Conservation (phyloP, 2,113 vertebrate genomes). For the Myiagra hebetior region DNA sequence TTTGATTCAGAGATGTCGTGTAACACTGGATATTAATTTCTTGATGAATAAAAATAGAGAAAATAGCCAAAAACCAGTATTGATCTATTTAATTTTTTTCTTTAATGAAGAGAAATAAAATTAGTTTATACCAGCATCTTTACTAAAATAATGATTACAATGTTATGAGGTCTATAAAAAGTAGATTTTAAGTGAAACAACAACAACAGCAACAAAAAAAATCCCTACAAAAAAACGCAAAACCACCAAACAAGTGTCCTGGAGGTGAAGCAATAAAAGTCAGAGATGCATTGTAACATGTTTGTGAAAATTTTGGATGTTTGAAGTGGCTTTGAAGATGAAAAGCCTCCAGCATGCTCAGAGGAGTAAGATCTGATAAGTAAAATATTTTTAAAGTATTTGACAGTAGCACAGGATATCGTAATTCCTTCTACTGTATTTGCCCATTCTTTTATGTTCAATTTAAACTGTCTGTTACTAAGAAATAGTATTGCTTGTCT, state of each 20-base stretch:
- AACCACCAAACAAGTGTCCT: background rate
- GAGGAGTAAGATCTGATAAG: background rate
- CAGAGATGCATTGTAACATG: background rate
- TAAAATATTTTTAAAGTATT: background rate
- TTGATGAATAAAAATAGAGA: background rate
- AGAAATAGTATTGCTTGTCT: background rate
- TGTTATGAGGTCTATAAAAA: background rate
- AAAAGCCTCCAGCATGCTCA: background rate
- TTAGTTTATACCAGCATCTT: background rate
- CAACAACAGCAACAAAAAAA: background rate
- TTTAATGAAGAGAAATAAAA: background rate
- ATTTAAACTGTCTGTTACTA: background rate
- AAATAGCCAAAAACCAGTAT: background rate
- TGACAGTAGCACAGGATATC: background rate
- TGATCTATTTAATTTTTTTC: background rate
- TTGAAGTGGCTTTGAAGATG: background rate
- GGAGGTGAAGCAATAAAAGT: background rate
- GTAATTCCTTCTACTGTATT: background rate
- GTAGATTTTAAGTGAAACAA: background rate
- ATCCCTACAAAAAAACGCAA: accelerated
- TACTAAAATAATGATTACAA: background rate
- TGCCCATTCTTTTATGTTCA: background rate
- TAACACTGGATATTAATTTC: background rate
- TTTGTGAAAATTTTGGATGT: background rate
- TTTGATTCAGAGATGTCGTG: background rate